phyloP scores from a whole-genome alignment of 2,113 vertebrate species.

The Phaetusa simplex region DNA sequence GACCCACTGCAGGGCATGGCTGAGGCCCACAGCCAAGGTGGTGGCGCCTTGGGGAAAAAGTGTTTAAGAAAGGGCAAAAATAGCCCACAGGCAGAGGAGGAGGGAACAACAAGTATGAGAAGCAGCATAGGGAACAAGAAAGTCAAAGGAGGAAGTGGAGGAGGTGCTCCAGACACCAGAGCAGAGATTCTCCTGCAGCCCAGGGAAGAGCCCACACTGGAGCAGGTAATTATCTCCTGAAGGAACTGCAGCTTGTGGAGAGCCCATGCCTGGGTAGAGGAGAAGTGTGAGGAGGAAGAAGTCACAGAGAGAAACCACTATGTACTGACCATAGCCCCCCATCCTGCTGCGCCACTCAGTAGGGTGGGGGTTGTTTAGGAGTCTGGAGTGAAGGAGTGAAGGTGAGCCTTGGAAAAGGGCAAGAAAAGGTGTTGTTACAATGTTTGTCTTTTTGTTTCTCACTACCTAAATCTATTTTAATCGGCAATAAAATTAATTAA shows the following conservation, averaged over 20 bases:
- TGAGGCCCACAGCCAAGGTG: rapidly evolving
- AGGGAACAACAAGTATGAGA: neutral
- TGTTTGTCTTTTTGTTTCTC: neutral
- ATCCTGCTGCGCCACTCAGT: rapidly evolving
- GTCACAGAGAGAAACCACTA: neutral
- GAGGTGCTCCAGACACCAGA: neutral
- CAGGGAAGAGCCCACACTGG: neutral
- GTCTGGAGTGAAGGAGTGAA: neutral
- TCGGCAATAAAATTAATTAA: neutral
- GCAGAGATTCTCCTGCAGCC: neutral
- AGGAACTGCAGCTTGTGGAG: neutral
- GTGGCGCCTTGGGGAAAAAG: rapidly evolving
- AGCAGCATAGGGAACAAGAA: neutral
- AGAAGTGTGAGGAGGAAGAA: neutral
- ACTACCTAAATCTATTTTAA: neutral
- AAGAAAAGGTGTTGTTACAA: neutral
- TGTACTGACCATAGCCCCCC: neutral
- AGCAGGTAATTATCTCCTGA: neutral
- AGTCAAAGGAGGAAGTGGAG: neutral
- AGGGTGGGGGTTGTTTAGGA: rapidly evolving
- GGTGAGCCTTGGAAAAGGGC: neutral
- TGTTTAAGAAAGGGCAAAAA: neutral
- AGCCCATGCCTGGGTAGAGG: rapidly evolving
- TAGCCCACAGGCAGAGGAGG: neutral
- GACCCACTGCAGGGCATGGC: rapidly evolving